Percentiles rank a stretch among this genome's conserved stretches.
Conservation (phyloP, 2,113 vertebrate genomes). For the Hemichromis elongatus region DNA sequence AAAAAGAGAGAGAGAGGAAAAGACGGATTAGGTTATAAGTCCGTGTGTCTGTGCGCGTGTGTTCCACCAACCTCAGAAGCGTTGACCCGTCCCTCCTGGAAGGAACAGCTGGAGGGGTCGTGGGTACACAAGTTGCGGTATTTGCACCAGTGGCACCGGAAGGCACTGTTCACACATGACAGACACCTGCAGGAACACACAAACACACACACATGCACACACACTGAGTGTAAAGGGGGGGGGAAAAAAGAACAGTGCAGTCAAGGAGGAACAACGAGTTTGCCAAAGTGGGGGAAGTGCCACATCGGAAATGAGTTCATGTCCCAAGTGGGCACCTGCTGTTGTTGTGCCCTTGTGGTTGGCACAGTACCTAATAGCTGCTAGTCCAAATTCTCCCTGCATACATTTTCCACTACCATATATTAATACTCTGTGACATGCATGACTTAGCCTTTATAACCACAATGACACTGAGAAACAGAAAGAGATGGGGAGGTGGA, state of each 20-base stretch:
- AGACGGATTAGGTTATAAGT: neutral
- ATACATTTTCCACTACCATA: slow-evolving; percentile 16
- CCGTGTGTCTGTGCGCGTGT: neutral
- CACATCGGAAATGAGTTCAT: slow-evolving; percentile 56
- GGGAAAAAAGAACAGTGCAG: neutral
- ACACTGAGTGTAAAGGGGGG: neutral
- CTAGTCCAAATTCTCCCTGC: slow-evolving; percentile 14
- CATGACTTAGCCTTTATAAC: neutral
- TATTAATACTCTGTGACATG: neutral
- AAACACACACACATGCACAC: slow-evolving; percentile 16
- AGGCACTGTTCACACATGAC: slow-evolving; percentile 96
- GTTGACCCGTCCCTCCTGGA: slow-evolving; percentile 96
- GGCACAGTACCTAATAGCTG: slow-evolving; percentile 26
- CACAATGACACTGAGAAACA: neutral
- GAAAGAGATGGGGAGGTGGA: neutral
- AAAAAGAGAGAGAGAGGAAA: neutral
- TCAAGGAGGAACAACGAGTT: slow-evolving; percentile 1
- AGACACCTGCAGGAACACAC: slow-evolving; percentile 81
- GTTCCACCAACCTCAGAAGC: slow-evolving; percentile 83
- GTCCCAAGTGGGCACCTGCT: slow-evolving; percentile 57
- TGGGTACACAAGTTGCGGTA: slow-evolving; percentile 97
- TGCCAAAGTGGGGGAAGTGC: slow-evolving; percentile 27
- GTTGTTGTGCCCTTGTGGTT: slow-evolving; percentile 51
- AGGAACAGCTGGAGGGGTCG: slow-evolving; percentile 95
- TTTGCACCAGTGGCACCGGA: slow-evolving; percentile 99